Conservation (phyloP, 2,888 invertebrate genomes). For the Agonum fuliginosum region DNA sequence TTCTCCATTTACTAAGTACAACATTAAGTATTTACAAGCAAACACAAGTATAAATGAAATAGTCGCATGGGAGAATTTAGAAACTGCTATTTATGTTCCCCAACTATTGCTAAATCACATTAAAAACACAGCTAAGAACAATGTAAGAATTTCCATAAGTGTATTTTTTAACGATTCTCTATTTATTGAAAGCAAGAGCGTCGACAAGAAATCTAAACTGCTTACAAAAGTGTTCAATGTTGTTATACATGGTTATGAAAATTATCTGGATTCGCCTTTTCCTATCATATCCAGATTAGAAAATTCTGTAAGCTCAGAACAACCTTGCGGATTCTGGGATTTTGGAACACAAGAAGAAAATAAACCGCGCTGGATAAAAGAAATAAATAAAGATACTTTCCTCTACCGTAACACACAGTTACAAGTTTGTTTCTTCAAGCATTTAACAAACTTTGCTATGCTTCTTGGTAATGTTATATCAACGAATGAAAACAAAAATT, state of each 20-base stretch:
- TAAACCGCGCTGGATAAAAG: slow-evolving; percentile 73
- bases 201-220: slow-evolving; percentile 65
- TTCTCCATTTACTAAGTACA: slow-evolving; percentile 70
- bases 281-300: slow-evolving; percentile 74
- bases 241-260: slow-evolving; percentile 76
- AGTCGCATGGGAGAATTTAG: slow-evolving; percentile 64
- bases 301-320: slow-evolving; percentile 68
- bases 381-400: neutral
- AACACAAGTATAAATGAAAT: slow-evolving; percentile 72
- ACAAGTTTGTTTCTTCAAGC: slow-evolving; percentile 76
- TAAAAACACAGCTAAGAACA: slow-evolving; percentile 51
- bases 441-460: slow-evolving; percentile 78
- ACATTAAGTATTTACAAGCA: slow-evolving; percentile 71
- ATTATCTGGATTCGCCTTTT: slow-evolving; percentile 75
- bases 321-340: slow-evolving; percentile 76
- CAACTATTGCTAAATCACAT: slow-evolving; percentile 65
- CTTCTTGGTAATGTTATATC: slow-evolving; percentile 69
- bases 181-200: slow-evolving; percentile 65
- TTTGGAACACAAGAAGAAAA: slow-evolving; percentile 74
- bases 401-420: slow-evolving; percentile 66
- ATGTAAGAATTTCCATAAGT: slow-evolving; percentile 63
- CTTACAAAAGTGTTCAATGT: slow-evolving; percentile 77
- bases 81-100: slow-evolving; percentile 67
- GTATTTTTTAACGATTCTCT: slow-evolving; percentile 68
- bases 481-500: slow-evolving; percentile 44